Percentiles rank a stretch among this genome's conserved stretches.
phyloP scores from a whole-genome alignment of 2,797 vertebrate genomes.

The Centropyge bicolor region DNA sequence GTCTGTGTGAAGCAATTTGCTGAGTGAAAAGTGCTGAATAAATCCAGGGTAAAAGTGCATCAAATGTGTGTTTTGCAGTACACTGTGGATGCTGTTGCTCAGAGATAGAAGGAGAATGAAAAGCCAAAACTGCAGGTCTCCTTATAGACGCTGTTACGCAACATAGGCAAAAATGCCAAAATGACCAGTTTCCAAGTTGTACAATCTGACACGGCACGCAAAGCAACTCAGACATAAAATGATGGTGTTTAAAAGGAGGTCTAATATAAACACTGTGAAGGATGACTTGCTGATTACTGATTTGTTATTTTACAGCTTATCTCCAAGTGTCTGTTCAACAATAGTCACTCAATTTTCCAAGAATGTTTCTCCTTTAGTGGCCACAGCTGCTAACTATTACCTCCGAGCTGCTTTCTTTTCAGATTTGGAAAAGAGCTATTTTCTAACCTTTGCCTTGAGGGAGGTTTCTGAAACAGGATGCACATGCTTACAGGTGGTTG shows the following conservation, averaged over 20 bases:
- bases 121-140: conserved; percentile 10
- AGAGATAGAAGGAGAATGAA: conserved; percentile 32
- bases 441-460: conserved; percentile 66
- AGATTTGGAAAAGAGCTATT: conserved; percentile 59
- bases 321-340: conserved; percentile 55
- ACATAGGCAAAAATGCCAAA: conserved; percentile 9
- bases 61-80: conserved; percentile 55
- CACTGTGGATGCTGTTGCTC: conserved; percentile 37
- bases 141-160: background rate
- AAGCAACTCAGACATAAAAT: conserved; percentile 2
- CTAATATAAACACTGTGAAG: background rate
- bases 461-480: conserved; percentile 66
- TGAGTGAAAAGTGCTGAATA: conserved; percentile 70
- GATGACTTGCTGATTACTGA: conserved; percentile 29
- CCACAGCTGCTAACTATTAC: conserved; percentile 77
- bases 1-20: conserved; percentile 75
- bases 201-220: background rate
- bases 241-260: background rate
- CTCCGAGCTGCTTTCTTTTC: conserved; percentile 64
- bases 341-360: conserved; percentile 52
- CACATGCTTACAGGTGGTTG: conserved; percentile 58
- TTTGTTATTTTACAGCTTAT: conserved; percentile 40
- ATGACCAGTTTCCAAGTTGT: conserved; percentile 17
- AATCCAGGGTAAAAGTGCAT: conserved; percentile 60
- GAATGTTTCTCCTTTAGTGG: conserved; percentile 50